Base-by-base conservation (phyloP, 1,140 invertebrate genomes). In the Ceratitis capitata region DNA sequence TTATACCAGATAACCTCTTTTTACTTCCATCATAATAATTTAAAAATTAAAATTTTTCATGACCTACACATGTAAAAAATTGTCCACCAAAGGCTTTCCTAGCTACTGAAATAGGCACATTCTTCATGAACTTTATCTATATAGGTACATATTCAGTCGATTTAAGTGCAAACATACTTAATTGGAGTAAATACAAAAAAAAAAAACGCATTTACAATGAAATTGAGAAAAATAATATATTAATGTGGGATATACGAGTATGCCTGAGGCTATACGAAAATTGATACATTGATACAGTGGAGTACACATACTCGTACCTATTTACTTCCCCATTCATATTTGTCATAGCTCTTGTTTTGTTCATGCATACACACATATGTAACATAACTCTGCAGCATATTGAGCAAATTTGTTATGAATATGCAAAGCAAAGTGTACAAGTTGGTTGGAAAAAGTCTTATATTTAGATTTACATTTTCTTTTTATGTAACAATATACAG, bases 211-310 rank as follows among this genome's bases (percentile, higher is more conserved):
- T n/a, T n/a, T n/a, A n/a, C n/a, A n/a, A n/a, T n/a, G n/a, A n/a
- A n/a, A n/a, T n/a, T n/a, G n/a, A n/a, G n/a, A n/a, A n/a, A n/a
- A n/a, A n/a, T n/a, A n/a, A n/a, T n/a, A n/a, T n/a, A n/a, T n/a
- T n/a, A n/a, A n/a, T n/a, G n/a, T n/a, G n/a, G n/a, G n/a, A n/a
- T n/a, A n/a, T n/a, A n/a, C n/a, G n/a, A 23, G 23, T n/a, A 4
- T 16, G 61, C 61, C 14, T 16, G 16, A 69, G 61, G 61, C 3
- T 39, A 69, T 69, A 32, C 61, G 19, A 29, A 39, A 69, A 19
- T 69, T 32, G 61, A 35, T 69, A 69, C 61, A n/a, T n/a, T n/a
- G n/a, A n/a, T n/a, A n/a, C n/a, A 69, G 61, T 39, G 61, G 61
- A 32, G 61, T 32, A 35, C 32, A 69, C n/a, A 69, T 35, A 32